Percentiles rank a stretch among this genome's conserved stretches.
Conservation (phyloP, 2,797 vertebrate species). For the Lagorchestes hirsutus region DNA sequence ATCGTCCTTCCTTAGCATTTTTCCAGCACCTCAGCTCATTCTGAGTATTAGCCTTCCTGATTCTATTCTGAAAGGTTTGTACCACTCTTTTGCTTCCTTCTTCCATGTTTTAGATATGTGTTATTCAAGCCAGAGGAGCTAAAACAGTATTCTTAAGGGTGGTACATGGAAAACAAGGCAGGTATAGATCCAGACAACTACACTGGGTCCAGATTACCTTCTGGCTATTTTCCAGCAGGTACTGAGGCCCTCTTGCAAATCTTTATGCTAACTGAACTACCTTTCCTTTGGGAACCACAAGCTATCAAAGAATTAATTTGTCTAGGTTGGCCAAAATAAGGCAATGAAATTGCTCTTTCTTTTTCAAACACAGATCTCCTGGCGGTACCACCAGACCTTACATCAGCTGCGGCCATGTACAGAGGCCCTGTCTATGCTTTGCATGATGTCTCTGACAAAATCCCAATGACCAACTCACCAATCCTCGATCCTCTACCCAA, state of each 20-base stretch:
- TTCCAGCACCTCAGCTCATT: not conserved
- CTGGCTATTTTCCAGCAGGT: not conserved
- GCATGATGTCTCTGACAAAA: conserved; percentile 97
- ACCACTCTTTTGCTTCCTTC: not conserved
- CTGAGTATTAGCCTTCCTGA: not conserved
- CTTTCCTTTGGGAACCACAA: conserved; percentile 17
- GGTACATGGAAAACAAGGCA: conserved; percentile 27
- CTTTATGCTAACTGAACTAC: not conserved
- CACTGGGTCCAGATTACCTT: not conserved
- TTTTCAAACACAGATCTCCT: conserved; percentile 90
- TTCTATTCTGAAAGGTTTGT: not conserved
- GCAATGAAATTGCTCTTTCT: conserved; percentile 46
- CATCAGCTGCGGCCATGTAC: conserved; percentile 97
- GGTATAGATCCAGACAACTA: not conserved
- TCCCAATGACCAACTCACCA: conserved; percentile 99
- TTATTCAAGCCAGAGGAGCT: not conserved
- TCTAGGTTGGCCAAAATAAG: not conserved
- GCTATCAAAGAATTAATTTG: not conserved
- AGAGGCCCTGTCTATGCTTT: conserved; percentile 96
- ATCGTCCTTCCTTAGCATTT: not conserved
- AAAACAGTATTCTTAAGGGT: not conserved
- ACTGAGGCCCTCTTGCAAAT: not conserved
- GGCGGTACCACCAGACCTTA: conserved; percentile 95
- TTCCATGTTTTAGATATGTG: not conserved
- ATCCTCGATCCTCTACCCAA: conserved; percentile 97